phyloP scores from a whole-genome alignment of 1,140 invertebrate genomes.

The Popillia japonica region DNA sequence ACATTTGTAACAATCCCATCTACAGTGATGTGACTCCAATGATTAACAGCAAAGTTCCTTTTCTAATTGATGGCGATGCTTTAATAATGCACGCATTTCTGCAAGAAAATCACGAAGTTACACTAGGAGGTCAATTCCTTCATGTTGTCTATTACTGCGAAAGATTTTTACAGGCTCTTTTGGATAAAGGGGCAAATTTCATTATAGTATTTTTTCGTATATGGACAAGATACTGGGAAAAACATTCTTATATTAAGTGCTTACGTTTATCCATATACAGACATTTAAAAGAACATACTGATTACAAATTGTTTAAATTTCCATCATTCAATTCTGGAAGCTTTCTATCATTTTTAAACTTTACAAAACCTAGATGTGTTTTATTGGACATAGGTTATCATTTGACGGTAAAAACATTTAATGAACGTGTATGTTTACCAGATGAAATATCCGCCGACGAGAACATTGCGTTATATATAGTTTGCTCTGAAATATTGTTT shows the following conservation, averaged over 20 bases:
- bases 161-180: constrained; percentile 32
- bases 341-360: not conserved
- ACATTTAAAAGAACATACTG: constrained; percentile 24
- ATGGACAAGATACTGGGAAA: constrained; percentile 14
- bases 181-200: constrained; percentile 19
- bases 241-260: not conserved
- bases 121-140: constrained; percentile 10
- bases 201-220: constrained; percentile 17
- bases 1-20: not conserved
- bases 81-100: not conserved
- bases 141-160: constrained; percentile 31
- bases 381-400: constrained; percentile 2
- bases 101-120: constrained; percentile 14
- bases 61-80: constrained; percentile 31
- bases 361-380: constrained; percentile 32
- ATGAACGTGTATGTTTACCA: not conserved
- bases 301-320: not conserved
- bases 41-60: constrained; percentile 30
- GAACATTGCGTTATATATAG: not conserved
- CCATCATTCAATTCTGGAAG: not conserved
- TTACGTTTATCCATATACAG: not conserved
- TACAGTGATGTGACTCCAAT: constrained; percentile 14
- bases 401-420: not conserved
- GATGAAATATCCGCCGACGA: not conserved
- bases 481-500: not conserved